phyloP scores from a whole-genome alignment of 2,113 vertebrate genomes.

The Pachypanchax playfairii region DNA sequence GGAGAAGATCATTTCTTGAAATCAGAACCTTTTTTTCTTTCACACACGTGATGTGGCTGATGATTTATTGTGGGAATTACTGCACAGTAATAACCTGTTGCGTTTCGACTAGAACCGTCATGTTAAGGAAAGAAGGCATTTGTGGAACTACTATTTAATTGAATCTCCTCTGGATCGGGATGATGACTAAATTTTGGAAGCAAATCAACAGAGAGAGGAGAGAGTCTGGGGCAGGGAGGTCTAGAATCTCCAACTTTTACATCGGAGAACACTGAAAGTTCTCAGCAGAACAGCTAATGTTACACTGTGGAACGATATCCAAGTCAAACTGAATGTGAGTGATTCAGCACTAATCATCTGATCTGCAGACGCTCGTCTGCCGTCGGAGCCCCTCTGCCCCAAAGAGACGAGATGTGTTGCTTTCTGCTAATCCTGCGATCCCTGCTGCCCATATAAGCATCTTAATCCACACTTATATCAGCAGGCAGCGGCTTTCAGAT shows the following conservation, averaged over 20 bases:
- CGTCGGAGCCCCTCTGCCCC: constrained; percentile 23
- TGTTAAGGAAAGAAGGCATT: constrained; percentile 1
- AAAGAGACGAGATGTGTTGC: constrained; percentile 59
- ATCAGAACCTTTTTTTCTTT: background rate
- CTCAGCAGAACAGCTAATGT: constrained; percentile 14
- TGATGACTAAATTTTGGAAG: background rate
- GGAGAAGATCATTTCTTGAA: background rate
- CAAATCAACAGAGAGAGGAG: background rate
- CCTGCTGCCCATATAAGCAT: constrained; percentile 43
- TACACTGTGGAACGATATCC: constrained; percentile 8
- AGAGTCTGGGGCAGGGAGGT: background rate
- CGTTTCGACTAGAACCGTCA: constrained; percentile 1
- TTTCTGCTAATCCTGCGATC: constrained; percentile 65
- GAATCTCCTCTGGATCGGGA: background rate
- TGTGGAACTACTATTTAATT: constrained; percentile 8
- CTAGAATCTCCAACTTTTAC: background rate
- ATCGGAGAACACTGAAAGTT: constrained; percentile 12
- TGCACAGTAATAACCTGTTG: background rate
- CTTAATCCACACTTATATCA: constrained; percentile 58
- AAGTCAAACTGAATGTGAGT: constrained; percentile 25
- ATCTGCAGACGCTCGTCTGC: constrained; percentile 44
- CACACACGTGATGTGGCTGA: background rate
- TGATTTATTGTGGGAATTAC: constrained; percentile 5
- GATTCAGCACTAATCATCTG: constrained; percentile 49
- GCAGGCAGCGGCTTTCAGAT: constrained; percentile 51